Base-by-base conservation (phyloP, 2,113 vertebrate species). In the Caretta caretta region DNA sequence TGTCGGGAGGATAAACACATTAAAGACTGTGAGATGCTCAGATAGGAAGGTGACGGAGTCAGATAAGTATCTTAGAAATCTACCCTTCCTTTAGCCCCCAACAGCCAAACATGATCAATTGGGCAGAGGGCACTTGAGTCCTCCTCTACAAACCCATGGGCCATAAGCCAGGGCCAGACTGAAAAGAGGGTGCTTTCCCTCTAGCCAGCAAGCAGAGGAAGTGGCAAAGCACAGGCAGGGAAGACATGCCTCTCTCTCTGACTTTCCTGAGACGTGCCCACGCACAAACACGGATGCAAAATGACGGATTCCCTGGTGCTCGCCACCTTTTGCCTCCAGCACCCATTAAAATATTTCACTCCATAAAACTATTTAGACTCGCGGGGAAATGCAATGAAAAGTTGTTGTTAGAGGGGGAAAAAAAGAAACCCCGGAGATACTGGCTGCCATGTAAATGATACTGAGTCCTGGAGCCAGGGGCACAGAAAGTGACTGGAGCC, bases 271-370 rank as follows among this genome's bases (percentile, higher is more conserved):
- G 38, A 25, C 6, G 3, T 76, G 72, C 38, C 22, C 22, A 42
- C 6, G 6, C 24, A 48, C 22, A 76, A 72, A 72, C 35, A 59
- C 17, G 54, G 86, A 88, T 84, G 48, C 42, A 69, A 83, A 79
- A 48, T 54, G 80, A 92, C 38, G 38, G 86, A 78, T 88, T 49
- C 91, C 86, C 81, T 92, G 69, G 86, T 88, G 49, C 91, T 84
- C 48, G 38, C n/a, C 27, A 83, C 48, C 31, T 78, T 59, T 83
- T 88, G 86, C 69, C 91, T 92, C 85, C 75, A 88, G 85, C 54
- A 84, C 29, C 91, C 88, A 88, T 92, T 92, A 92, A 84, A 88
- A 92, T 78, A 92, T 92, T 80, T 83, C 86, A 65, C 56, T 88
- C 80, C 80, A 88, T 65, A 84, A 84, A 88, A 80, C 88, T 62